Conservation (phyloP, 1,140 invertebrate species). For the Goniozus legneri region DNA sequence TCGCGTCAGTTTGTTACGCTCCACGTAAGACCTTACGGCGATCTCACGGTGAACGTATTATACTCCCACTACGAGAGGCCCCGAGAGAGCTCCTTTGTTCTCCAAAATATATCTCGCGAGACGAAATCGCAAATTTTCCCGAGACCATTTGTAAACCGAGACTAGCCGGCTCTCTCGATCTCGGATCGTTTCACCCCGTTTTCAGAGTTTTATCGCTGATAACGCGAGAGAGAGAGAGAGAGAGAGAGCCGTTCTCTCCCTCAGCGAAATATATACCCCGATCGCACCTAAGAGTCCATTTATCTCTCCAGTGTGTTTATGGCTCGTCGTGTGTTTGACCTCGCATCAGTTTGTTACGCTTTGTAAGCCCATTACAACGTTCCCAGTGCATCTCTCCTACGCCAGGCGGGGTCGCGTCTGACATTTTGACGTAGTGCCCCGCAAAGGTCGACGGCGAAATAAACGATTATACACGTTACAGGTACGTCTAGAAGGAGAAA, state of each 20-base stretch:
- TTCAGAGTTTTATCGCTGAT: too few relatives aligned
- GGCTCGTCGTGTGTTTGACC: slow-evolving; percentile 53
- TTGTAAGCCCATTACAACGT: slow-evolving; percentile 55
- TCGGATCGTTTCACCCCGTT: too few relatives aligned
- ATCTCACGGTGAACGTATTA: slow-evolving; percentile 23
- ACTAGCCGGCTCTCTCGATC: too few relatives aligned
- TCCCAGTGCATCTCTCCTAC: slow-evolving; percentile 47
- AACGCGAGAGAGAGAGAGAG: too few relatives aligned
- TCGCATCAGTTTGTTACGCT: slow-evolving; percentile 56
- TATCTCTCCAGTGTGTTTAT: slow-evolving; percentile 54
- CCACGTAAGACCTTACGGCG: slow-evolving; percentile 48
- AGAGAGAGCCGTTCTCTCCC: too few relatives aligned
- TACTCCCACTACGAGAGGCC: not conserved
- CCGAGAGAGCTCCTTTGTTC: not conserved
- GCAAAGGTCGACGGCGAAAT: slow-evolving; percentile 53
- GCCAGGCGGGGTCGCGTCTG: slow-evolving; percentile 51
- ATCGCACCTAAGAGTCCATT: slow-evolving; percentile 42
- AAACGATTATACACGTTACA: slow-evolving; percentile 48
- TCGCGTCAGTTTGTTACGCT: slow-evolving; percentile 53
- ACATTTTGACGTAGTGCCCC: slow-evolving; percentile 55
- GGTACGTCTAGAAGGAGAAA: slow-evolving; percentile 1
- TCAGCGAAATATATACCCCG: too few relatives aligned
- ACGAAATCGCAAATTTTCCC: too few relatives aligned
- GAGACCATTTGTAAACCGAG: too few relatives aligned
- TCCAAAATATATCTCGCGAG: too few relatives aligned